A percentile compares a stretch with the other conserved stretches of the same genome.
phyloP scores from a whole-genome alignment of 2,888 invertebrate genomes.

The Alcis repandata region DNA sequence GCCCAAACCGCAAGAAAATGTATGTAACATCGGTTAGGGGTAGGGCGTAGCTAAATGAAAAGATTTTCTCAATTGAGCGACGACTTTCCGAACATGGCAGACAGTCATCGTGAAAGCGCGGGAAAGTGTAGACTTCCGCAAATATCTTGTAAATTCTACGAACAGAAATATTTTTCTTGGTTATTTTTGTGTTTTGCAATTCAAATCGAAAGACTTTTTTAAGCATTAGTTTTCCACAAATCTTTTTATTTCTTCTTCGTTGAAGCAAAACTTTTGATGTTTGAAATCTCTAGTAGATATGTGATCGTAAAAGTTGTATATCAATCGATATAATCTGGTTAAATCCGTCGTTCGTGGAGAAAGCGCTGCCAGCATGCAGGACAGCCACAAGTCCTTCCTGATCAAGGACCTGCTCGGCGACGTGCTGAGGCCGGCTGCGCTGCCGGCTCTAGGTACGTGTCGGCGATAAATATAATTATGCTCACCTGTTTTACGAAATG shows the following conservation, averaged over 20 bases:
- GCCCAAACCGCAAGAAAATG: constrained; percentile 85
- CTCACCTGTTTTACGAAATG: too few relatives aligned
- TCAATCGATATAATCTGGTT: not conserved
- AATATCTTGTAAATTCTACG: constrained; percentile 9
- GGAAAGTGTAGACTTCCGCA: constrained; percentile 70
- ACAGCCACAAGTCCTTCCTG: constrained; percentile 92
- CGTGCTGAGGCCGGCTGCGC: constrained; percentile 82
- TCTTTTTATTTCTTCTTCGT: not conserved
- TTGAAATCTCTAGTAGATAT: constrained; percentile 5
- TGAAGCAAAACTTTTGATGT: not conserved
- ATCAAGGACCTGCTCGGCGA: constrained; percentile 94
- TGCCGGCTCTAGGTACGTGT: constrained; percentile 55
- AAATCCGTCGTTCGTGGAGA: constrained; percentile 41
- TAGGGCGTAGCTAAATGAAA: constrained; percentile 84
- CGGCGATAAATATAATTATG: not conserved
- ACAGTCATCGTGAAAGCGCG: constrained; percentile 76
- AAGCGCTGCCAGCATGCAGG: constrained; percentile 81
- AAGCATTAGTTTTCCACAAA: not conserved
- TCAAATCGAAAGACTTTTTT: not conserved
- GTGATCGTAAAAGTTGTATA: constrained; percentile 9
- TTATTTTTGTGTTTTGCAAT: not conserved
- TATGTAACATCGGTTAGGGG: constrained; percentile 81
- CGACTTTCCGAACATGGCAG: constrained; percentile 77
- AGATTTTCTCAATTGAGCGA: constrained; percentile 81
- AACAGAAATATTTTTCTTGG: not conserved